Evolutionary conservation across 1,140 invertebrate species (phyloP).

Genomic region (Diachasma alloeum): DNA sequence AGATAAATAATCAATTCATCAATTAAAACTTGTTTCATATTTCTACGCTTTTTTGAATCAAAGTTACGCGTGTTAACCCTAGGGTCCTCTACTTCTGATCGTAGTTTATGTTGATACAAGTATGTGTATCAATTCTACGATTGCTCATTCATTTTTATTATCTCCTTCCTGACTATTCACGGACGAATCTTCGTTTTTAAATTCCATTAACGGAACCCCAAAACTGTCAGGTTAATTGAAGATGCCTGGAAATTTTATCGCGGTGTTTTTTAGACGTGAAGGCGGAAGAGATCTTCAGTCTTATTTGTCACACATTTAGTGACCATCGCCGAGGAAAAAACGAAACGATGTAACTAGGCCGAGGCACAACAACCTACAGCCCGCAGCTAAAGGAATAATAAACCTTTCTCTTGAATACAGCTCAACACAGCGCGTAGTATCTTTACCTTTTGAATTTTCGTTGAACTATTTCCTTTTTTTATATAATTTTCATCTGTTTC

Average conservation of each 20-base stretch:
- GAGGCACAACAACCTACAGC: background rate
- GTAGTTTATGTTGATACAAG: too few species aligned
- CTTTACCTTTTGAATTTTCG: background rate
- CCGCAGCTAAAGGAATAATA: background rate
- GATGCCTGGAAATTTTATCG: background rate
- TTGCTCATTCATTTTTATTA: too few species aligned
- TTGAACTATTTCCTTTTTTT: background rate
- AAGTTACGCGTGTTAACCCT: too few species aligned
- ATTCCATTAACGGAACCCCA: background rate
- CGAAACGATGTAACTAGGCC: background rate
- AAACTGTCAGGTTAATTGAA: background rate
- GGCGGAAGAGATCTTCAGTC: background rate
- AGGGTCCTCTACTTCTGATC: too few species aligned
- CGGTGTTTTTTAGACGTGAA: background rate
- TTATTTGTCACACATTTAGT: background rate
- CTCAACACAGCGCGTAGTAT: background rate
- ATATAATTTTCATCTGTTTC: background rate
- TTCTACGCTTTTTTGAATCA: too few species aligned
- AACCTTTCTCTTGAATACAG: slow-evolving; percentile 3
- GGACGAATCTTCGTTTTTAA: background rate
- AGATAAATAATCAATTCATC: too few species aligned
- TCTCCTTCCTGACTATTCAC: too few species aligned
- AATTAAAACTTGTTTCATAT: too few species aligned
- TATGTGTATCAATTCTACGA: too few species aligned
- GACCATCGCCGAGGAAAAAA: background rate